Evolutionary conservation across 2,113 vertebrate species (phyloP).

Genomic region (pig (Sus scrofa)): T2T-Sscrofa CM000817.6:11074001-11074500

Average conservation of each 20-base stretch:
- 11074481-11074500: not conserved
- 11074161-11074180: too few relatives aligned
- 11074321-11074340: not conserved
- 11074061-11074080: not conserved
- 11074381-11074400: not conserved
- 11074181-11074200: too few relatives aligned
- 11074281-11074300: not conserved
- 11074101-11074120: not conserved
- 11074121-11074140: rapidly evolving
- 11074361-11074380: not conserved
- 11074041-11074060: not conserved
- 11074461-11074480: not conserved
- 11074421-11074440: not conserved
- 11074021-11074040: not conserved
- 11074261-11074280: not conserved
- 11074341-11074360: not conserved
- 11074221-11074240: not conserved
- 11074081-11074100: not conserved
- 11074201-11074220: not conserved
- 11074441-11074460: not conserved
- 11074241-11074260: not conserved
- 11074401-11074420: not conserved
- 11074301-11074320: not conserved
- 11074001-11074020: not conserved
- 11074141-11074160: not conserved